A percentile compares a stretch with the other conserved stretches of the same genome.
phyloP scores from a whole-genome alignment of 2,797 vertebrate genomes.

The Hoplostethus atlanticus region DNA sequence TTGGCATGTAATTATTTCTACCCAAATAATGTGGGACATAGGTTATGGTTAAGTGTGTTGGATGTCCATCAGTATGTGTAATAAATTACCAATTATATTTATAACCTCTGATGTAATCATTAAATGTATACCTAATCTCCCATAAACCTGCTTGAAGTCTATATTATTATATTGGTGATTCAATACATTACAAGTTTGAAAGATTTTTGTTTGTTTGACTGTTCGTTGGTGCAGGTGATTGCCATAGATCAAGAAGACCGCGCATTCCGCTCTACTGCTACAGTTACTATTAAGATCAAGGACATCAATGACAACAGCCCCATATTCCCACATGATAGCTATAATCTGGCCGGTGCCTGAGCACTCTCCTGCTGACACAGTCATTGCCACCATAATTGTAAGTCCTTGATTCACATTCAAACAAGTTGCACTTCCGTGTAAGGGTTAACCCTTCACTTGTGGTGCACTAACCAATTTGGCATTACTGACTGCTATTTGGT shows the following conservation, averaged over 20 bases:
- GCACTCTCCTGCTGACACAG: conserved; percentile 77
- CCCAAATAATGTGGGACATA: background rate
- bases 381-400: conserved; percentile 84
- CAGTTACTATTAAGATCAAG: conserved; percentile 86
- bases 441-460: background rate
- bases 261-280: conserved; percentile 79
- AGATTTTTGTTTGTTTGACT: background rate
- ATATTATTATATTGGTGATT: background rate
- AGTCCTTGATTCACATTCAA: conserved; percentile 49
- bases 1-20: background rate
- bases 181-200: background rate
- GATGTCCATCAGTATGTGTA: background rate
- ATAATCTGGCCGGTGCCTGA: conserved; percentile 82
- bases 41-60: background rate
- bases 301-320: conserved; percentile 93
- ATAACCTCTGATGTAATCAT: background rate
- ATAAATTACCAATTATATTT: background rate
- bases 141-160: background rate
- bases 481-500: background rate
- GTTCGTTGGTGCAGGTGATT: conserved; percentile 82
- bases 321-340: conserved; percentile 79
- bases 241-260: conserved; percentile 80
- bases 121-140: background rate
- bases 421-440: background rate
- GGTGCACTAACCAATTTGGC: background rate